phyloP scores from a whole-genome alignment of 1,140 invertebrate genomes.

The Linepithema humile region DNA sequence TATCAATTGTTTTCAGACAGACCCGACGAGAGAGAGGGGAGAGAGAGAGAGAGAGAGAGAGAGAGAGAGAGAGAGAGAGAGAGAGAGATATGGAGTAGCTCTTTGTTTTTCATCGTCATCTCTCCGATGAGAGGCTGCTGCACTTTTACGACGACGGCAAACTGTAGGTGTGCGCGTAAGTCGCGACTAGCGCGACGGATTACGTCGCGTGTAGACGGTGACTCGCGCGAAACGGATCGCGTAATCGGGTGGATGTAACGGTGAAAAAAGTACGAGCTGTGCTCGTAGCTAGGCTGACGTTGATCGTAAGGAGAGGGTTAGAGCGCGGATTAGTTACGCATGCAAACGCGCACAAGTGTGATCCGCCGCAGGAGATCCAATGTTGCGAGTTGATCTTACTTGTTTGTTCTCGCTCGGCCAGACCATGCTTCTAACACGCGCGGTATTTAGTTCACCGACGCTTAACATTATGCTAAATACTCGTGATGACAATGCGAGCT shows the following conservation, averaged over 20 bases:
- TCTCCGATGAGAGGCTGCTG: background rate
- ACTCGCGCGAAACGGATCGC: constrained; percentile 18
- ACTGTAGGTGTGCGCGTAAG: constrained; percentile 17
- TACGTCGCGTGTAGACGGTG: constrained; percentile 8
- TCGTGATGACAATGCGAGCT: background rate
- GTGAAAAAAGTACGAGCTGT: constrained; percentile 17
- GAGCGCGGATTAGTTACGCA: constrained; percentile 29
- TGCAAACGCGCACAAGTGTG: background rate
- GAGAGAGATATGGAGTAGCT: constrained; percentile 57
- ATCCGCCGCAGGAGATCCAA: constrained; percentile 21
- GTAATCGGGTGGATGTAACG: constrained; percentile 45
- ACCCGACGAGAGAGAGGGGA: no score
- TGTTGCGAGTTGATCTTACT: no score
- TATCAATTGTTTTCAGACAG: constrained; percentile 77
- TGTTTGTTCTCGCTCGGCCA: no score
- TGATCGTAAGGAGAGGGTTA: background rate
- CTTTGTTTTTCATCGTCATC: constrained; percentile 69
- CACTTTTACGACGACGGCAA: constrained; percentile 10
- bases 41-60: no score
- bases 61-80: constrained; percentile 22
- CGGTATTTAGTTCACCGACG: background rate
- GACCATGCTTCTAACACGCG: background rate
- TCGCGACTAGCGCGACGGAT: background rate
- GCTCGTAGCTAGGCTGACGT: background rate
- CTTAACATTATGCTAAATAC: background rate